Conservation (phyloP, 2,113 vertebrate species). For the Ancistrus triradiatus region DNA sequence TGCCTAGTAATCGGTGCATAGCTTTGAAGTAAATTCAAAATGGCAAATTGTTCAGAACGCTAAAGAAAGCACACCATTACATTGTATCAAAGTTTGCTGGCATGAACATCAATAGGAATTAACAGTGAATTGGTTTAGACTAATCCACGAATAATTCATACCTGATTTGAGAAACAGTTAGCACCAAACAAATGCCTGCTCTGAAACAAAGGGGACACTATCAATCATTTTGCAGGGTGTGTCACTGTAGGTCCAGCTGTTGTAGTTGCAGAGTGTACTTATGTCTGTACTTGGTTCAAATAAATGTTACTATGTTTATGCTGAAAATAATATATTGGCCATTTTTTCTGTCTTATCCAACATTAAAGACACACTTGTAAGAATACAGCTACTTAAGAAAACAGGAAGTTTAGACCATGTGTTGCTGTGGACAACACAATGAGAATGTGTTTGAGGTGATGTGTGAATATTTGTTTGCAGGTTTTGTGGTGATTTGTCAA, state of each 20-base stretch:
- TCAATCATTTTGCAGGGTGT: no score
- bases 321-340: no score
- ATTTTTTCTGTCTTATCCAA: no score
- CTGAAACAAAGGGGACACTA: no score
- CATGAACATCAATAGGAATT: background rate
- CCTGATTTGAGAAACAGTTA: conserved; percentile 1
- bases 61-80: background rate
- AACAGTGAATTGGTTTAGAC: conserved; percentile 8
- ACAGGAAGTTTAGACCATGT: no score
- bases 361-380: no score
- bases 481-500: background rate
- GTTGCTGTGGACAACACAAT: background rate
- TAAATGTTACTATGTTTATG: no score
- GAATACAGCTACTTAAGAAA: no score
- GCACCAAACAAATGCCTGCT: conserved; percentile 6
- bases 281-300: no score
- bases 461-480: conserved; percentile 15
- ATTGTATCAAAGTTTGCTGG: background rate
- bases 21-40: conserved; percentile 1
- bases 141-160: conserved; percentile 16
- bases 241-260: no score
- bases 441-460: conserved; percentile 1
- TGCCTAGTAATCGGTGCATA: conserved; percentile 6
- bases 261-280: no score
- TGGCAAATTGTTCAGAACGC: background rate